Evolutionary conservation across 2,113 vertebrate species (phyloP), one percentile per base, ranked within the genome.

Genomic region (Ophiodon elongatus): DNA sequence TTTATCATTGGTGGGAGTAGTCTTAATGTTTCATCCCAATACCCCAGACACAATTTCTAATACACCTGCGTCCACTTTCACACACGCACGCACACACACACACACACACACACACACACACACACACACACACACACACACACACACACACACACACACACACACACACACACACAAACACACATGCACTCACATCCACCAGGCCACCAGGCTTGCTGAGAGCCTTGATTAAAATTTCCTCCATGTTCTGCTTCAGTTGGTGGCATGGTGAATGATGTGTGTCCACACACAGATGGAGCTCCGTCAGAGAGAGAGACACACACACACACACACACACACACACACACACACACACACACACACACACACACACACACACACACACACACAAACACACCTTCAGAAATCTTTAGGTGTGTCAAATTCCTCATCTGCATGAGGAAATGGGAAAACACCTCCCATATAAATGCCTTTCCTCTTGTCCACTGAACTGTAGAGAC

Each of bases 181-280:
- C 3, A 17, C 56, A 81, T 54, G 1, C 50, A 67, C 70, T 52
- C 79, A 85, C 79, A 47, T 87, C 79, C 60, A 56, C 43, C 62
- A 82, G 80, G 70, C 85, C 85, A 78, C 76, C 75, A 76, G 83
- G 67, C 90, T 89, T 10, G 35, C 92, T 83, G 87, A 82, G 90
- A 90, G 77, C 83, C 85, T 88, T 93, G 91, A 93, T 94, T 94
- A 91, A 93, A 94, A 90, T 93, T 81, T 89, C 83, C 80, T 68
- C 75, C 73, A 57, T 86, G 89, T 90, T 93, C 90, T 85, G 88
- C 90, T 93, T 87, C 80, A 90, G 50, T 78, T 83, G 80, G 84
- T 88, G 79, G 81, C 84, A 81, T 56, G 69, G 75, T 88, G 90
- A 93, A 89, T 81, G 84, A 93, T 93, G 89, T 89, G 85, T 80